Evolutionary conservation across 2,888 invertebrate genomes (phyloP), one percentile per base, ranked within the genome.

Genomic region (Drosophila glabriapex): DNA sequence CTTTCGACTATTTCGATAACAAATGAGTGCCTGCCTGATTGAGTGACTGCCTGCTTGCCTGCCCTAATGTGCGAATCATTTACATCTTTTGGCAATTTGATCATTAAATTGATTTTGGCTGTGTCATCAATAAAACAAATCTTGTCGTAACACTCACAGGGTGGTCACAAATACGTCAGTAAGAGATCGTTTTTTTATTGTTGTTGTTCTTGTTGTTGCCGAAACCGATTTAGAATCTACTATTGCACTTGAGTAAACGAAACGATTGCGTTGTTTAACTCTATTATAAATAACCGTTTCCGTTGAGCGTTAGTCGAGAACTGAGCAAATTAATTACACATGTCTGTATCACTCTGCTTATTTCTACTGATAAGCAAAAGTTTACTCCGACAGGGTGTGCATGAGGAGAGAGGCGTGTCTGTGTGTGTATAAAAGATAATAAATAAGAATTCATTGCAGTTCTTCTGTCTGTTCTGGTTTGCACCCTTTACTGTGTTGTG

Each of bases 261-360:
- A 67, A 62, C 55, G 60, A 68, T 70, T 65, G 70, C 39, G 58
- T 69, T 55, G 59, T 50, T 54, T 52, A 43, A 53, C 66, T 46
- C 62, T 43, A 60, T 58, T 68, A 56, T 35, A 53, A 64, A 77
- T 79, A 89, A 89, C 85, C 82, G 85, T 77, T 85, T 82, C 83
- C 78, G 72, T 73, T 77, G 80, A 85, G 76, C 52, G 85, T 73
- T 82, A 69, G 80, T 68, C 60, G 63, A 75, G 62, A 53, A 86
- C 85, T 86, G 85, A 89, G 82, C 71, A 74, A 71, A 70, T 76
- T 69, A 76, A 83, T 69, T 87, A 82, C 73, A 80, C 74, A 85
- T 69, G 68, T 65, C 54, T 55, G 70, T 72, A 71, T 73, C 74
- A 64, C 43, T 77, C 50, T 58, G 61, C 31, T 63, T 55, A 50